A percentile compares a stretch with the other conserved stretches of the same genome.
Evolutionary conservation across 92 coral and sea anemone species (phyloP).

Genomic region (Epizoanthus illoricatus): DNA sequence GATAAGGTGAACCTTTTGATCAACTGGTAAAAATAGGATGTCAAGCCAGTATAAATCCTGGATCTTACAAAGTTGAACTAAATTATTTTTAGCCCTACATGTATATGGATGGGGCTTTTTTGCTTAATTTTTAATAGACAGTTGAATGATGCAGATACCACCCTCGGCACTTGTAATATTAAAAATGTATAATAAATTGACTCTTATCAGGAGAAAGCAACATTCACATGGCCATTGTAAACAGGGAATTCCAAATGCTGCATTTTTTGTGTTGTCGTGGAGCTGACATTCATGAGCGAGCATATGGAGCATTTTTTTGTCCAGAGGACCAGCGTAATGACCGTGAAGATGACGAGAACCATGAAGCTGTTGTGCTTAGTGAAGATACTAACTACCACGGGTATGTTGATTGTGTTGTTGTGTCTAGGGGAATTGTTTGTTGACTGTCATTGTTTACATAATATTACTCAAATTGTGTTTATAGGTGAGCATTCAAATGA

Average conservation of each 20-base stretch:
- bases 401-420: neutral
- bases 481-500: no score
- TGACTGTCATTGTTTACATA: no score
- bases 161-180: no score
- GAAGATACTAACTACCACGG: conserved; percentile 75
- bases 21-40: neutral
- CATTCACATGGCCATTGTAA: conserved; percentile 87
- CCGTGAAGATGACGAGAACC: conserved; percentile 49
- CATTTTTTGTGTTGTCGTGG: conserved; percentile 77
- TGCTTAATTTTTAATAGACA: no score
- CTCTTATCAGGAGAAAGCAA: conserved; percentile 68
- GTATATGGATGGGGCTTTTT: no score
- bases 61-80: neutral
- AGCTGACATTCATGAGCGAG: conserved; percentile 81
- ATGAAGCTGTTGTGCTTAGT: conserved; percentile 55
- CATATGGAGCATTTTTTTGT: conserved; percentile 86
- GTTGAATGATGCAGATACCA: no score
- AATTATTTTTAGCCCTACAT: no score
- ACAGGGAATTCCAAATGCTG: conserved; percentile 73
- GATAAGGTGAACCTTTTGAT: no score
- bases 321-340: conserved; percentile 80
- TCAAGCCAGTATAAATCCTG: neutral
- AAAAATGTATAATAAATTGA: no score
- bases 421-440: no score
- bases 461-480: no score